Base-by-base conservation (phyloP, 2,113 vertebrate species). In the Paralichthys olivaceus region DNA sequence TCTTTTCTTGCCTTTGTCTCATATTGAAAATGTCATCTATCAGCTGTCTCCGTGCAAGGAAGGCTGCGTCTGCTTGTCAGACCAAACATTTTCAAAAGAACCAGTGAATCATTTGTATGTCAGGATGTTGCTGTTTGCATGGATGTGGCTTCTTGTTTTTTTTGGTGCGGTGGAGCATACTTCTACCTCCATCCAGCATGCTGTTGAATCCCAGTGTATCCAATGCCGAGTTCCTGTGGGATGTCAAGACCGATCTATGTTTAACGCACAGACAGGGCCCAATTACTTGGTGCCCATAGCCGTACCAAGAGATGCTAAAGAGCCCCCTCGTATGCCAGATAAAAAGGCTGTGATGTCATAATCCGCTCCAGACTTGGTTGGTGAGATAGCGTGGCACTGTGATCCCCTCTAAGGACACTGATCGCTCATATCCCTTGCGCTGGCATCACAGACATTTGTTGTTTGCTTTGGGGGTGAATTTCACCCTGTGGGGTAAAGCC, bases 231-330 rank as follows among this genome's bases (percentile, higher is more conserved):
- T 60, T 86, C 81, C 71, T 73, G 62, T 63, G 66, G 84, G 76
- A 80, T 85, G 88, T 86, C 83, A 75, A 65, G 77, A 76, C 71
- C 67, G 76, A 87, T 87, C 68, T 83, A 74, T 79, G 80, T 87
- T 91, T 86, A 75, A 83, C 74, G 74, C 2, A 58, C 79, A 83
- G 70, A 59, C 70, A 63, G 57, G 59, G 63, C 79, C 87, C 83
- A 85, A 87, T 92, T 90, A 84, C 57, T 77, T 6, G 0, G 23
- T 37, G 66, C 71, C 78, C 62, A 47, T 25, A 79, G 80, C 81
- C 57, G 49, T 70, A 81, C 61, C 72, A 58, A 74, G 56, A 87
- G 64, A 72, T 51, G 59, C 68, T 71, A 66, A 58, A 77, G 67
- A 79, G 56, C n/a, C 70, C 60, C 26, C 63, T 72, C 3, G 51